Percentiles rank a stretch among this genome's conserved stretches.
phyloP scores from a whole-genome alignment of 2,797 vertebrate species.

The Hirundo rustica region DNA sequence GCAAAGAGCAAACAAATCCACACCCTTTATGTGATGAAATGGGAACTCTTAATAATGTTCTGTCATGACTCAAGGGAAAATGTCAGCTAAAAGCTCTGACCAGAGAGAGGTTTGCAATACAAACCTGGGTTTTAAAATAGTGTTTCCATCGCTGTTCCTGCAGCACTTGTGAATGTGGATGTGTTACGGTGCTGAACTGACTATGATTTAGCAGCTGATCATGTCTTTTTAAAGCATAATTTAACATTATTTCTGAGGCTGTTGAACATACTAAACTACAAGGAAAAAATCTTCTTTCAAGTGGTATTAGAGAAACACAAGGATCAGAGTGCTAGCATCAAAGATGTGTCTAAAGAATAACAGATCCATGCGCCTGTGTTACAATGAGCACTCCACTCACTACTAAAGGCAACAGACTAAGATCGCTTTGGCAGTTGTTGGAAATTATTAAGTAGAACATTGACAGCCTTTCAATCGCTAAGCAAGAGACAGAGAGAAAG shows the following conservation, averaged over 20 bases:
- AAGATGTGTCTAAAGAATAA: slow-evolving; percentile 56
- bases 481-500: neutral
- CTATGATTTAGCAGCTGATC: slow-evolving; percentile 40
- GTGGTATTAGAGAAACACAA: slow-evolving; percentile 37
- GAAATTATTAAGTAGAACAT: slow-evolving; percentile 38
- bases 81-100: slow-evolving; percentile 30
- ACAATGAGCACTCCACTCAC: neutral
- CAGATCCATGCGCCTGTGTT: slow-evolving; percentile 16
- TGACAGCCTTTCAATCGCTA: neutral
- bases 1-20: slow-evolving; percentile 43
- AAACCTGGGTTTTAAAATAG: slow-evolving; percentile 49
- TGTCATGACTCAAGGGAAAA: slow-evolving; percentile 36
- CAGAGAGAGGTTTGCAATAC: slow-evolving; percentile 48
- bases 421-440: slow-evolving; percentile 35
- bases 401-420: slow-evolving; percentile 33
- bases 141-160: slow-evolving; percentile 21
- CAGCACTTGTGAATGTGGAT: neutral
- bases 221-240: slow-evolving; percentile 49
- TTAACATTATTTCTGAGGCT: slow-evolving; percentile 49
- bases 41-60: slow-evolving; percentile 20
- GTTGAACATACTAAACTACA: slow-evolving; percentile 47
- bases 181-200: neutral
- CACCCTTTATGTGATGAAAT: slow-evolving; percentile 19
- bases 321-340: slow-evolving; percentile 52
- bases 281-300: slow-evolving; percentile 56